A percentile compares a stretch with the other conserved stretches of the same genome.
phyloP scores from a whole-genome alignment of 2,888 invertebrate species.

The Chrysina gloriosa region DNA sequence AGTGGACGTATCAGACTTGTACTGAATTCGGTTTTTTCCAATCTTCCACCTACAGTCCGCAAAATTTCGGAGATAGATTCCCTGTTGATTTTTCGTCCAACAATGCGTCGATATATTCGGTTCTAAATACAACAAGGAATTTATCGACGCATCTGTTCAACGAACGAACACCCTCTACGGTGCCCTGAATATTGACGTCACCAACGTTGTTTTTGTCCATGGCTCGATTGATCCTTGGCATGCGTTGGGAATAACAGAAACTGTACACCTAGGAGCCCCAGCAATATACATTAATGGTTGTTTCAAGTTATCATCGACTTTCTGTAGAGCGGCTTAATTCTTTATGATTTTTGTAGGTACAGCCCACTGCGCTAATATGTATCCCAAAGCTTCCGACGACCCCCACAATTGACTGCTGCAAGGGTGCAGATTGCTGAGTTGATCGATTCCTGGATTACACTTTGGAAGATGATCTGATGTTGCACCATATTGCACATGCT shows the following conservation, averaged over 20 bases:
- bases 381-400: constrained; percentile 78
- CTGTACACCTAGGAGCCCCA: constrained; percentile 70
- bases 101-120: constrained; percentile 90
- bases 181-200: constrained; percentile 75
- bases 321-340: neutral
- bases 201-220: constrained; percentile 85
- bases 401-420: constrained; percentile 75
- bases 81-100: constrained; percentile 80
- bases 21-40: constrained; percentile 97
- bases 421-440: constrained; percentile 72
- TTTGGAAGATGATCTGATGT: constrained; percentile 55
- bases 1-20: constrained; percentile 96
- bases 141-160: constrained; percentile 72
- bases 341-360: constrained; percentile 72
- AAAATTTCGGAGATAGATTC: constrained; percentile 80
- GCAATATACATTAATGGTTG: constrained; percentile 81
- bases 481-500: too few species aligned
- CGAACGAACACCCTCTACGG: constrained; percentile 87
- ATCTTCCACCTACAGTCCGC: constrained; percentile 76
- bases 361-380: constrained; percentile 96
- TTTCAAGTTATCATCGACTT: neutral
- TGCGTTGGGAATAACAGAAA: constrained; percentile 77
- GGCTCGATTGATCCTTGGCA: constrained; percentile 93
- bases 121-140: constrained; percentile 72
- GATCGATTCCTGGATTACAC: constrained; percentile 70